Conservation (phyloP, 2,797 vertebrate genomes). For the Sylvia borin region DNA sequence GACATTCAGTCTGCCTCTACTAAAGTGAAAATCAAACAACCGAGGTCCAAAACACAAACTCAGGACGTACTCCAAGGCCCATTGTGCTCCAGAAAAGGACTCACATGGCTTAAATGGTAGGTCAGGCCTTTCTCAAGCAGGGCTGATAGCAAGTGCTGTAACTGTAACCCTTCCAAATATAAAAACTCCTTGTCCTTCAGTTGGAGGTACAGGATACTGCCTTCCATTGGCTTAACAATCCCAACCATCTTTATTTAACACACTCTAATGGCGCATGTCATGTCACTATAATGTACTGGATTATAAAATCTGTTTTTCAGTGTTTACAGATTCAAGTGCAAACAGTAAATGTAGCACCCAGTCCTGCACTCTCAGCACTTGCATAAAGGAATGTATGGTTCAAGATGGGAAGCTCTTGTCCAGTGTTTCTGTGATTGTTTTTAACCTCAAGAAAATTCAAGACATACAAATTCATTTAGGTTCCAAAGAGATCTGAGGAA, state of each 20-base stretch:
- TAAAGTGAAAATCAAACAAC: not conserved
- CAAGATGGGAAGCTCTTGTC: not conserved
- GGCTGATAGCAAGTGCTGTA: not conserved
- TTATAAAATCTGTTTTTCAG: not conserved
- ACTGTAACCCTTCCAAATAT: not conserved
- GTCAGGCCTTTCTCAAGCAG: not conserved
- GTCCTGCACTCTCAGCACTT: not conserved
- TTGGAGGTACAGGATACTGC: not conserved
- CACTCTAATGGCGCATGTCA: not conserved
- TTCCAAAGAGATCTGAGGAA: not conserved
- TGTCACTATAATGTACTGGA: not conserved
- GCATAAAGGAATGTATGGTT: not conserved
- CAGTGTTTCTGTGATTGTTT: not conserved
- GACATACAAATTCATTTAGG: not conserved
- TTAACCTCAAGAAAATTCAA: not conserved
- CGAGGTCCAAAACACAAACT: not conserved
- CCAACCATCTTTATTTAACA: not conserved
- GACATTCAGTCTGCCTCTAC: not conserved
- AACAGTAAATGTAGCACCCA: not conserved
- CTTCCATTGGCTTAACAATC: not conserved
- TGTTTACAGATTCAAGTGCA: not conserved
- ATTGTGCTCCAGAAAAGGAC: not conserved
- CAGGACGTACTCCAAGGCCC: not conserved
- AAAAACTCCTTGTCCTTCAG: not conserved
- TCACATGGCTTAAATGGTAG: not conserved